phyloP scores from a whole-genome alignment of 2,113 vertebrate genomes.

The Poeciliopsis turrubarensis region DNA sequence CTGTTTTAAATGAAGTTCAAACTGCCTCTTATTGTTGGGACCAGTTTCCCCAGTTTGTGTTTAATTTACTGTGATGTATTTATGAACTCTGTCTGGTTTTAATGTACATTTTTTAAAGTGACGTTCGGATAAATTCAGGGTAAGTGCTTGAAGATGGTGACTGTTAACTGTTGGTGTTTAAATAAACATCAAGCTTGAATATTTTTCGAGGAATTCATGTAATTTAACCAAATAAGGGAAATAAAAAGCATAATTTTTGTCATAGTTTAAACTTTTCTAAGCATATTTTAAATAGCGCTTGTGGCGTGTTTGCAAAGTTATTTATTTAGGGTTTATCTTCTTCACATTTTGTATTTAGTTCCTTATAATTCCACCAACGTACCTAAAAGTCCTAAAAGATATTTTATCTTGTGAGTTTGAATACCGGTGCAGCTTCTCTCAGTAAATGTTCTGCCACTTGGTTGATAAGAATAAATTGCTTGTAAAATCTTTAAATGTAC shows the following conservation, averaged over 20 bases:
- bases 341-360: neutral
- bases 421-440: neutral
- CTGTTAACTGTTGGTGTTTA: slow-evolving; percentile 1
- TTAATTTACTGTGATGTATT: slow-evolving; percentile 63
- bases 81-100: slow-evolving; percentile 28
- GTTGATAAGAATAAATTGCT: neutral
- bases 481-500: no score
- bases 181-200: neutral
- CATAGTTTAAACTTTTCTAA: neutral
- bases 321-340: neutral
- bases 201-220: neutral
- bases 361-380: neutral
- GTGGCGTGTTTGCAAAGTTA: neutral
- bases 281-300: neutral
- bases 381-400: neutral
- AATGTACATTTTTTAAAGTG: slow-evolving; percentile 38
- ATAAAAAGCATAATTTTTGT: neutral
- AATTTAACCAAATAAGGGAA: neutral
- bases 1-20: slow-evolving; percentile 15
- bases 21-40: slow-evolving; percentile 19
- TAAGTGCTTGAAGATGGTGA: neutral
- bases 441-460: neutral
- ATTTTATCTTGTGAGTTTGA: neutral
- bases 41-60: slow-evolving; percentile 23
- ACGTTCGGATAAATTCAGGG: slow-evolving; percentile 17